phyloP scores from a whole-genome alignment of 1,140 invertebrate genomes.

The Zophobas atratus region DNA sequence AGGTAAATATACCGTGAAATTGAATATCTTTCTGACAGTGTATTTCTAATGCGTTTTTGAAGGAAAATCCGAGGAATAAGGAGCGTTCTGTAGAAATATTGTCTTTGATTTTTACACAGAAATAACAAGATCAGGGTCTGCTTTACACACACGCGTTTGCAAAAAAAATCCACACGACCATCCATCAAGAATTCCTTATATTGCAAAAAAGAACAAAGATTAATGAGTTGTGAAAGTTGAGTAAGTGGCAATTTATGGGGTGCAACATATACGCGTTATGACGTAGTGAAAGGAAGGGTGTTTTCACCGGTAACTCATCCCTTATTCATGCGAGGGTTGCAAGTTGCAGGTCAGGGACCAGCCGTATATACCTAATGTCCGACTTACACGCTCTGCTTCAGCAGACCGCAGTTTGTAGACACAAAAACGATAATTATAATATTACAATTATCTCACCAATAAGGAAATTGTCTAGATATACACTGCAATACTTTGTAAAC shows the following conservation, averaged over 20 bases:
- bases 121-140: conserved; percentile 35
- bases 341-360: conserved; percentile 18
- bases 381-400: conserved; percentile 36
- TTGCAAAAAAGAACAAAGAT: conserved; percentile 40
- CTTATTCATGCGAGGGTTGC: conserved; percentile 25
- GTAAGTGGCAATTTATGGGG: conserved; percentile 43
- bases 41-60: conserved; percentile 50
- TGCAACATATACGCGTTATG: conserved; percentile 48
- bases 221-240: conserved; percentile 30
- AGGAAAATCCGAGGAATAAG: conserved; percentile 23
- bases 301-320: conserved; percentile 43
- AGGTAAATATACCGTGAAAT: conserved; percentile 54
- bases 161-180: conserved; percentile 6
- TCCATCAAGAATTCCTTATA: conserved; percentile 11
- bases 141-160: conserved; percentile 10
- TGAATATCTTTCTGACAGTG: conserved; percentile 54
- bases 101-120: conserved; percentile 41
- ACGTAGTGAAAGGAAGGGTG: conserved; percentile 36
- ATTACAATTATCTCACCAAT: no score
- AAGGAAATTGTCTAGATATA: no score
- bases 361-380: conserved; percentile 42
- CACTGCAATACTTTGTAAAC: no score
- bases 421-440: not conserved
- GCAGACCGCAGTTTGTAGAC: not conserved
- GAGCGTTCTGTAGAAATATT: conserved; percentile 38